These are phyloP conservation scores for Coreius guichenoti DNA, from an alignment of 2,797 vertebrate genomes.

Conservation along the genomic window DNA sequence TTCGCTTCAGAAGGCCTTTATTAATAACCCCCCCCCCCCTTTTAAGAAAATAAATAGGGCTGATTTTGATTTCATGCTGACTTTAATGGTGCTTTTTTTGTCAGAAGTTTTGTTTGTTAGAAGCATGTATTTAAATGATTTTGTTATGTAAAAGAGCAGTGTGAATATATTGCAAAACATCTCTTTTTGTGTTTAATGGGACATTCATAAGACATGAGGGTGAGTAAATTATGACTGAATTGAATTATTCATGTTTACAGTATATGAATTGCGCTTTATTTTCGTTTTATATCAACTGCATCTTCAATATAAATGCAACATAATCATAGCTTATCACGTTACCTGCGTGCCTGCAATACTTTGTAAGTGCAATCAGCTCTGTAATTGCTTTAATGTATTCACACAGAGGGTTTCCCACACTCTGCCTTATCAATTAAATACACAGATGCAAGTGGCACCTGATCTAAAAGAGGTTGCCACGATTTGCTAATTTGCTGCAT, in stretches of 20 bases:
- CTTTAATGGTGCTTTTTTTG: neutral
- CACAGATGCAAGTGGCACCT: slow-evolving; percentile 42
- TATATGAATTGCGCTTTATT: neutral
- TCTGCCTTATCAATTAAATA: slow-evolving; percentile 40
- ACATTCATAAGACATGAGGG: neutral
- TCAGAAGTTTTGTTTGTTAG: neutral
- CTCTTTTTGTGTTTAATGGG: neutral
- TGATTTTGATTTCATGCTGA: neutral
- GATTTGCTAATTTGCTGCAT: slow-evolving; percentile 42
- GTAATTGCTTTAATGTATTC: slow-evolving; percentile 38
- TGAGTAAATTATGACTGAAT: neutral
- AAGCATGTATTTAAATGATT: neutral
- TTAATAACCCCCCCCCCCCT: no score
- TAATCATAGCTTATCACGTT: neutral
- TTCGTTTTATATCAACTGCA: neutral
- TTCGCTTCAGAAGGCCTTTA: no score
- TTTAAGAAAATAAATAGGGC: neutral
- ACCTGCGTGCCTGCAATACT: neutral
- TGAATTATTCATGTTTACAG: no score
- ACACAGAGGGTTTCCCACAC: slow-evolving; percentile 1
- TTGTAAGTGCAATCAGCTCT: neutral
- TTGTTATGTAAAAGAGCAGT: neutral
- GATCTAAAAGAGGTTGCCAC: slow-evolving; percentile 31
- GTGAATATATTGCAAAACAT: neutral
- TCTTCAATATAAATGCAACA: neutral